phyloP scores from a whole-genome alignment of 2,113 vertebrate species.

The Vimba vimba region DNA sequence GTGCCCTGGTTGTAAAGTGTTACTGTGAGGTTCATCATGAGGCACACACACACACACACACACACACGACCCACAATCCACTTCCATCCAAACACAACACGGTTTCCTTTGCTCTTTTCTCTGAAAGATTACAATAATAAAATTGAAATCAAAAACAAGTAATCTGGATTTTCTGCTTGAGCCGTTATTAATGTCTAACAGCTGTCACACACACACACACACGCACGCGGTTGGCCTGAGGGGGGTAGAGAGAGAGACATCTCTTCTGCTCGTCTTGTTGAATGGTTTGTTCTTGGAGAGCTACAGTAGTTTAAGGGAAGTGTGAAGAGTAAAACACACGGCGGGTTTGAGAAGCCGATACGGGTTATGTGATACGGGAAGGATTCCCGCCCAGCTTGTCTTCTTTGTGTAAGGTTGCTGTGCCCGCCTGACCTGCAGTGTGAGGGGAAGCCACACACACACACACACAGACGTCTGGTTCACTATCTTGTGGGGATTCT shows the following conservation, averaged over 20 bases:
- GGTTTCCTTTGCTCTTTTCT: constrained; percentile 53
- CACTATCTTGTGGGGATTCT: too few species aligned
- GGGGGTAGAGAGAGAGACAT: constrained; percentile 46
- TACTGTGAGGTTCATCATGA: constrained; percentile 10
- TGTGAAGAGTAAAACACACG: constrained; percentile 66
- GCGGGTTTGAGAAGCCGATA: constrained; percentile 67
- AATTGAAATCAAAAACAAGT: constrained; percentile 75
- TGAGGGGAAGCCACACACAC: constrained; percentile 66
- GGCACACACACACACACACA: background rate
- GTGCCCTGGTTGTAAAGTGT: background rate
- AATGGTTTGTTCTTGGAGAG: constrained; percentile 7
- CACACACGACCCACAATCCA: constrained; percentile 62
- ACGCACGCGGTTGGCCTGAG: constrained; percentile 64
- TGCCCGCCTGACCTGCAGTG: constrained; percentile 60
- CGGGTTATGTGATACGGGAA: constrained; percentile 70
- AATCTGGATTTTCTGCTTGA: constrained; percentile 79
- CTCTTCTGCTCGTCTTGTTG: constrained; percentile 25
- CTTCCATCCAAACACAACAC: constrained; percentile 67
- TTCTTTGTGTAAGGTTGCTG: constrained; percentile 72
- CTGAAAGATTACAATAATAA: constrained; percentile 73
- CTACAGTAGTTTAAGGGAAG: constrained; percentile 49
- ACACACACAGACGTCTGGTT: background rate
- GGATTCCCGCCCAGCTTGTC: constrained; percentile 69
- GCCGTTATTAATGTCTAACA: constrained; percentile 78
- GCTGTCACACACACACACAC: constrained; percentile 70